Evolutionary conservation across 1,140 invertebrate genomes (phyloP).

Genomic region (Lepidostoma basale): DNA sequence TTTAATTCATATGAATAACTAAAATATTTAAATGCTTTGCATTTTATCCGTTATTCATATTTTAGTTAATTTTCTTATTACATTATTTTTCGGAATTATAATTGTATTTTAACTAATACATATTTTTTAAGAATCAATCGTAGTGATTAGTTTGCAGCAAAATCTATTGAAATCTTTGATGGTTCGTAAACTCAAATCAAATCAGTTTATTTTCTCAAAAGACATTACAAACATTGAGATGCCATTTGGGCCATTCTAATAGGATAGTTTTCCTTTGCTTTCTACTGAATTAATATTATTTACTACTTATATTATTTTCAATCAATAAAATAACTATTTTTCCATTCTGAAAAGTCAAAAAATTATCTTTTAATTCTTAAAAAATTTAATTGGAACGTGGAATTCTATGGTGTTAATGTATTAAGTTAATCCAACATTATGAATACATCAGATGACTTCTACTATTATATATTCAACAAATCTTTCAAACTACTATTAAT

Average conservation of each 20-base stretch:
- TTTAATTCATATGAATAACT: not conserved
- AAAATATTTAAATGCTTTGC: not conserved
- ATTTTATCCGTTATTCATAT: too few species aligned
- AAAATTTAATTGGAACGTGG: not conserved
- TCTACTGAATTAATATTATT: not conserved
- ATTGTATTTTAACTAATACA: too few species aligned
- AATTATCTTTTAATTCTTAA: not conserved
- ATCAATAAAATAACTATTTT: not conserved
- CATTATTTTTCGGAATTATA: too few species aligned
- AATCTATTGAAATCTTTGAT: not conserved
- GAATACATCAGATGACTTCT: not conserved
- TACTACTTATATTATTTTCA: not conserved
- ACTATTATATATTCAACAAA: not conserved
- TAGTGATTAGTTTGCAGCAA: too few species aligned
- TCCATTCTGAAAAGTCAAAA: not conserved
- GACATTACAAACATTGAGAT: not conserved
- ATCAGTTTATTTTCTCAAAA: too few species aligned
- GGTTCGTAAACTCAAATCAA: not conserved
- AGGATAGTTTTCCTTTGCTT: not conserved
- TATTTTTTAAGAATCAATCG: not conserved
- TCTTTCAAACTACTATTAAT: not conserved
- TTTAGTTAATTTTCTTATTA: too few species aligned
- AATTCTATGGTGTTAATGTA: not conserved
- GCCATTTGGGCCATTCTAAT: not conserved
- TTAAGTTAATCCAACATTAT: not conserved